Evolutionary conservation across 1,140 invertebrate species (phyloP), one percentile per base, ranked within the genome.

Genomic region (Diachasmimorpha longicaudata): DNA sequence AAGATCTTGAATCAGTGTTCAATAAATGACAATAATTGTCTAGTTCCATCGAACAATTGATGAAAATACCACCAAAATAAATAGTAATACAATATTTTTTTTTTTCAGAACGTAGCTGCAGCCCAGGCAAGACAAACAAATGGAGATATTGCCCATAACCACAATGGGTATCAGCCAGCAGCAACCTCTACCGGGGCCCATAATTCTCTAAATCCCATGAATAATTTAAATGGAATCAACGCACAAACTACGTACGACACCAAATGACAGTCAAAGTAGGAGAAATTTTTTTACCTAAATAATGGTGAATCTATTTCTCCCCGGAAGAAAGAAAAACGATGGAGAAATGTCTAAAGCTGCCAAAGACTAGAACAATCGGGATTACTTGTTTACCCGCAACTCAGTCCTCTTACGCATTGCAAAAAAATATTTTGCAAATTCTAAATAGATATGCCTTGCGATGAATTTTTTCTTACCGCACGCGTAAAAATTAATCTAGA

Each of bases 181-280:
- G 81, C 87, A 5, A 85, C 84, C 67, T 83, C 86, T 23, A 84
- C 84, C 66, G 36, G 25, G 75, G 80, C 83, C 77, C 84, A 85
- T 82, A 86, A 82, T 77, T 80, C 83, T 70, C 81, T 87, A 46
- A 88, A 85, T 81, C 82, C 84, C 52, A 87, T 88, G 85, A 87
- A 88, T 82, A 87, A 87, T 87, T 85, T 88, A 81, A 88, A 88
- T 79, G 87, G 86, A 74, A 87, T 87, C 83, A 88, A 85, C 81
- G 83, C 85, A 44, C 85, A 84, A 81, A 79, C 84, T 79, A 82
- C 80, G 75, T 89, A 87, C 84, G 88, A 89, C 67, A 72, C 85
- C 52, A 89, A 89, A 89, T 89, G 87, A 89, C 87, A 87, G 77
- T 79, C 85, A 67, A 89, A 89, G 82, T 89, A 87, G 85, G 72